Conservation (phyloP, 2,113 vertebrate species). For the Salvelinus fontinalis region DNA sequence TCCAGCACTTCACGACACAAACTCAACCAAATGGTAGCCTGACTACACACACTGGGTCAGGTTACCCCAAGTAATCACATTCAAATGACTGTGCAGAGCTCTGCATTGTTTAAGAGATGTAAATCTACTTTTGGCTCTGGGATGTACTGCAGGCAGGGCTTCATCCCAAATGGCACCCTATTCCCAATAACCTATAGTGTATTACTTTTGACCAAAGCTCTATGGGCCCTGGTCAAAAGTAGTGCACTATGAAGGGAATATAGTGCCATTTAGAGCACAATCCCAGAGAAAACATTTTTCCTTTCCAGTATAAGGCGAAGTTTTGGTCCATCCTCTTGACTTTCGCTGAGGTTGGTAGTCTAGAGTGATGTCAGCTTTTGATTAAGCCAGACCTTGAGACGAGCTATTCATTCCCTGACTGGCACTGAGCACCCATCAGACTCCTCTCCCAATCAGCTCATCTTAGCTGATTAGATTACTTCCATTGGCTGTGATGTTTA, state of each 20-base stretch:
- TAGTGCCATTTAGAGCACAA: not conserved
- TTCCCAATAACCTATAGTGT: not conserved
- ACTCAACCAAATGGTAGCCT: constrained; percentile 47
- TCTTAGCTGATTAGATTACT: constrained; percentile 40
- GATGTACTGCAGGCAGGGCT: not conserved
- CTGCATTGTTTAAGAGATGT: constrained; percentile 42
- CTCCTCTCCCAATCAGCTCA: constrained; percentile 29
- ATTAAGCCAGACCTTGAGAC: constrained; percentile 57
- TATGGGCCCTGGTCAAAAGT: not conserved
- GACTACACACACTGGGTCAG: constrained; percentile 52
- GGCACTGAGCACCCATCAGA: not conserved
- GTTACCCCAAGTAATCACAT: constrained; percentile 59
- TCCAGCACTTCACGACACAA: constrained; percentile 32
- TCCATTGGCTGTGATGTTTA: constrained; percentile 41
- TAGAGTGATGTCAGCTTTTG: constrained; percentile 54
- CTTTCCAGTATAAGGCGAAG: not conserved
- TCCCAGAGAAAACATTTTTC: too few species aligned
- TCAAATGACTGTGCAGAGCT: constrained; percentile 51
- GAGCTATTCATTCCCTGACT: constrained; percentile 17
- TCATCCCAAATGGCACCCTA: not conserved
- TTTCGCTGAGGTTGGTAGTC: constrained; percentile 48
- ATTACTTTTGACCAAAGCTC: too few species aligned
- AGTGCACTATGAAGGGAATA: not conserved
- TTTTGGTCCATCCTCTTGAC: not conserved
- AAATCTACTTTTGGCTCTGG: constrained; percentile 46